phyloP scores from a whole-genome alignment of 1,140 invertebrate genomes.

The Nasonia giraulti region DNA sequence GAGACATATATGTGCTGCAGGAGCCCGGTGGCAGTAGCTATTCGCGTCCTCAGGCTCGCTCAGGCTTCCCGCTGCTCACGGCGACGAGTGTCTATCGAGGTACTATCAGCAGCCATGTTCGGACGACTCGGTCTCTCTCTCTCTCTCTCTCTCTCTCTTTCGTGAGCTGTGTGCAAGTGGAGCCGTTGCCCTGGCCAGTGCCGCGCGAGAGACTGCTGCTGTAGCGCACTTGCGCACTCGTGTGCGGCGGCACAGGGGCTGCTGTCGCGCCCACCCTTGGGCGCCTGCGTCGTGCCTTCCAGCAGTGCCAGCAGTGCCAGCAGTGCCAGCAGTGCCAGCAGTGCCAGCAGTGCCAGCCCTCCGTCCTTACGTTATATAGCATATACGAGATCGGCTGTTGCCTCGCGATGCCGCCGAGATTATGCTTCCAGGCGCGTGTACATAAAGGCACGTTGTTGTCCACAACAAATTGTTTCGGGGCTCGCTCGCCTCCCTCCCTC shows the following conservation, averaged over 20 bases:
- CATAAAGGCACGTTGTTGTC: no score
- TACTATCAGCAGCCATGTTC: not conserved
- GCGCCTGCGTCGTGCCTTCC: no score
- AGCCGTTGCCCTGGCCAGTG: not conserved
- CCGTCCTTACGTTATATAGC: not conserved
- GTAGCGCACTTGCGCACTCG: conserved; percentile 9
- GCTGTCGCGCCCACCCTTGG: no score
- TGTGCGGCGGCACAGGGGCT: not conserved
- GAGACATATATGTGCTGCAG: conserved; percentile 23
- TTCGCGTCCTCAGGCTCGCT: not conserved
- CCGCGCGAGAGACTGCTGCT: no score
- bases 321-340: no score
- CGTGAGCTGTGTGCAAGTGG: not conserved
- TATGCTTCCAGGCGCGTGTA: not conserved
- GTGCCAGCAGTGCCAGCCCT: no score
- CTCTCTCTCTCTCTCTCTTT: not conserved
- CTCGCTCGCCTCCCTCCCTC: not conserved
- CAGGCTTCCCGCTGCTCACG: not conserved
- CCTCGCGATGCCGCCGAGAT: not conserved
- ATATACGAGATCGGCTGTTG: not conserved
- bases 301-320: no score
- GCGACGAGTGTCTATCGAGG: not conserved
- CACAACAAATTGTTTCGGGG: no score
- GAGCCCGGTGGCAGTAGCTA: not conserved
- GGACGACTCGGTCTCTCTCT: not conserved